These are phyloP conservation scores for Trididemnum nubilum DNA, from an alignment of 23 tunicate species.

Conservation along the genomic window DNA sequence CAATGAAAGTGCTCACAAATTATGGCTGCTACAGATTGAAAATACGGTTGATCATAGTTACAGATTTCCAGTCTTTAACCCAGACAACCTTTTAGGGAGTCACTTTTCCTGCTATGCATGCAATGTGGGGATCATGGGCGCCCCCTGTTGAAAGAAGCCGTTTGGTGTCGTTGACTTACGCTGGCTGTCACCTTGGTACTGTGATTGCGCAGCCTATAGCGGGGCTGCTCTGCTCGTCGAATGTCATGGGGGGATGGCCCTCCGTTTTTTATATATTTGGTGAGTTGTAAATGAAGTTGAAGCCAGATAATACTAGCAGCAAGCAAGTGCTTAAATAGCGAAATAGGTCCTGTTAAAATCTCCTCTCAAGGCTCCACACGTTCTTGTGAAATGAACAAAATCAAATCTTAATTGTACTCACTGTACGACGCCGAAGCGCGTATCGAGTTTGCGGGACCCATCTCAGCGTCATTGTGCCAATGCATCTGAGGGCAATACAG, in stretches of 20 bases:
- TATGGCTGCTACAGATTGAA: too few relatives aligned
- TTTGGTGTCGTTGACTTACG: conserved; percentile 79
- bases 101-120: conserved; percentile 97
- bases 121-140: conserved; percentile 98
- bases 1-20: too few relatives aligned
- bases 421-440: background rate
- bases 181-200: conserved; percentile 93
- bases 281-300: conserved; percentile 22
- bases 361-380: too few relatives aligned
- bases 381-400: too few relatives aligned
- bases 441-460: background rate
- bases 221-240: conserved; percentile 69
- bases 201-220: conserved; percentile 91
- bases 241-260: conserved; percentile 97
- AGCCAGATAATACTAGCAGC: background rate
- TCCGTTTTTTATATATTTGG: conserved; percentile 96
- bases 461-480: background rate
- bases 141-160: conserved; percentile 89
- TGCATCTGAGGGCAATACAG: background rate
- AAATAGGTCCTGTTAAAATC: too few relatives aligned
- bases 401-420: background rate
- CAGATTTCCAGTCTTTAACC: too few relatives aligned
- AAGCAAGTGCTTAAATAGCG: too few relatives aligned
- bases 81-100: too few relatives aligned
- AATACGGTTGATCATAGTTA: too few relatives aligned